phyloP scores from a whole-genome alignment of 2,797 vertebrate species.

The Oophaga sylvatica region DNA sequence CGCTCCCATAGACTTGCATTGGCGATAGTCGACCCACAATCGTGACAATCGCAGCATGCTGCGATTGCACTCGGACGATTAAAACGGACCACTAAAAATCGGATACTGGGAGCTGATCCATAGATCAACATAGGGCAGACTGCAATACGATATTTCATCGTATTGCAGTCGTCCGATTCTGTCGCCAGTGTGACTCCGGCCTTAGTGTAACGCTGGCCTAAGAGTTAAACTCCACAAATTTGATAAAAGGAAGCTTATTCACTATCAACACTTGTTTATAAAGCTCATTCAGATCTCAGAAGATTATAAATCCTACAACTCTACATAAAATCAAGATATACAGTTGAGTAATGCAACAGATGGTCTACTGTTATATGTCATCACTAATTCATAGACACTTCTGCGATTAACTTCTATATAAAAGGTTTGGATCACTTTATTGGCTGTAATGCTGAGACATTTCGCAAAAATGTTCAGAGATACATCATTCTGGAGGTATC shows the following conservation, averaged over 20 bases:
- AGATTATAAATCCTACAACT: constrained; percentile 13
- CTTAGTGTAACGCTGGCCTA: too few relatives aligned
- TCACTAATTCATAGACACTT: constrained; percentile 53
- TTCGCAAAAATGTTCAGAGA: background rate
- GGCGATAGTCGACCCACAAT: too few relatives aligned
- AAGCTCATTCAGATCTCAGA: background rate
- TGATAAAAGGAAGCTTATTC: background rate
- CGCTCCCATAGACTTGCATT: too few relatives aligned
- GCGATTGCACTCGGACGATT: too few relatives aligned
- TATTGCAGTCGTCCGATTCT: too few relatives aligned
- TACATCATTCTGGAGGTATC: constrained; percentile 9
- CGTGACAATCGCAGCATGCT: too few relatives aligned
- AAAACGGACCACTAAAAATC: too few relatives aligned
- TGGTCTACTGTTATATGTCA: constrained; percentile 40
- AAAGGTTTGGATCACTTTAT: constrained; percentile 28
- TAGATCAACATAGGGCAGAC: too few relatives aligned
- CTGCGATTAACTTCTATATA: constrained; percentile 31
- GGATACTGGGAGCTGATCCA: too few relatives aligned
- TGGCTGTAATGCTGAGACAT: constrained; percentile 17
- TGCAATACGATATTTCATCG: too few relatives aligned
- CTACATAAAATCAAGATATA: constrained; percentile 11
- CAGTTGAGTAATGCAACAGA: constrained; percentile 46
- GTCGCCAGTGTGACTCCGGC: too few relatives aligned
- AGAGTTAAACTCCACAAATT: background rate
- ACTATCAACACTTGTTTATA: background rate